phyloP scores from a whole-genome alignment of 2,797 vertebrate species.

The Octomys mimax region DNA sequence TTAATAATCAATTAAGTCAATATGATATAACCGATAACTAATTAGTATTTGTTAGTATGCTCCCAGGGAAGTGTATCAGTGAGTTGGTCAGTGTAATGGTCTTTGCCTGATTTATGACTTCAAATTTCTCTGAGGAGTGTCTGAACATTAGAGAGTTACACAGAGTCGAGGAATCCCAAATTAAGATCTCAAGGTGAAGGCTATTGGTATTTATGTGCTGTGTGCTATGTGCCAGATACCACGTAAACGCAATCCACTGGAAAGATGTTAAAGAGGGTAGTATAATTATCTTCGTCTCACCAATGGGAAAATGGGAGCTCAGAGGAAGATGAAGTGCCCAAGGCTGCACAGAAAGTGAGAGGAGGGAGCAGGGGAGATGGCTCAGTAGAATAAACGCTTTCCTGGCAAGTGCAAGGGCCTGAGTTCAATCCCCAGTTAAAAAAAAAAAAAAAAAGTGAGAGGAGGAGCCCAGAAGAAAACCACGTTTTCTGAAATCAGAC shows the following conservation, averaged over 20 bases:
- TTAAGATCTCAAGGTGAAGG: slow-evolving; percentile 23
- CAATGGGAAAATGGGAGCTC: not conserved
- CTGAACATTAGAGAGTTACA: slow-evolving; percentile 57
- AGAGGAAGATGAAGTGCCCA: fast-evolving
- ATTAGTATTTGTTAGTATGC: not conserved
- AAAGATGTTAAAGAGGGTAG: not conserved
- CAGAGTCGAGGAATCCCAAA: not conserved
- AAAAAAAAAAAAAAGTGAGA: not conserved
- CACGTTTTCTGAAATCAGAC: not conserved
- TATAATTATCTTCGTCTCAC: not conserved
- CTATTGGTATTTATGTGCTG: not conserved
- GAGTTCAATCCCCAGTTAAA: no score
- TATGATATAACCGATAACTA: not conserved
- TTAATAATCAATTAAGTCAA: not conserved
- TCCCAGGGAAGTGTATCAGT: not conserved
- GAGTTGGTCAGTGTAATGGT: not conserved
- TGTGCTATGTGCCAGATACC: not conserved
- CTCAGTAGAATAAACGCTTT: no score
- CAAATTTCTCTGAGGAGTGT: slow-evolving; percentile 59
- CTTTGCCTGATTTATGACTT: slow-evolving; percentile 50
- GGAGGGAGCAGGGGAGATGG: no score
- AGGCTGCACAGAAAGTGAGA: not conserved
- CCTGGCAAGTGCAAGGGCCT: no score
- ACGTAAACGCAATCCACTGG: not conserved
- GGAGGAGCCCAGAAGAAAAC: not conserved